Evolutionary conservation across 2,797 vertebrate species (phyloP).

Genomic region (Tinamus major): DNA sequence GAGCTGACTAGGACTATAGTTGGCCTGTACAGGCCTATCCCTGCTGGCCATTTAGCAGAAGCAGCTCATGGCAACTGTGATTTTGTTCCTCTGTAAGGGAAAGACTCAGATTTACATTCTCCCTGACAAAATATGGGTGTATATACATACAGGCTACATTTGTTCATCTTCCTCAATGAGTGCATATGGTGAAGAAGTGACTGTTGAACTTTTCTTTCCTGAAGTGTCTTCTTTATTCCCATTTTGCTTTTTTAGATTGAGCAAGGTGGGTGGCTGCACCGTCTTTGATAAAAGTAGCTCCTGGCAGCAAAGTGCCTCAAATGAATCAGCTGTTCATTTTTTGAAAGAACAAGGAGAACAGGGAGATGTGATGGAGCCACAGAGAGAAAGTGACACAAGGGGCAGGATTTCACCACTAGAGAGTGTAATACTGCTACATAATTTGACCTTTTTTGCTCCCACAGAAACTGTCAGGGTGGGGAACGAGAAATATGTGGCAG

Average conservation of each 20-base stretch:
- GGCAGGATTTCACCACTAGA: conserved; percentile 15
- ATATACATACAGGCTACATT: not conserved
- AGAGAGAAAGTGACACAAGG: not conserved
- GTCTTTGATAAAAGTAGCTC: not conserved
- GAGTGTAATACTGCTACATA: conserved; percentile 18
- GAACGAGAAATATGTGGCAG: not conserved
- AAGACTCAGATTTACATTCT: not conserved
- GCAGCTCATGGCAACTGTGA: not conserved
- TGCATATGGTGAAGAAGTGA: not conserved
- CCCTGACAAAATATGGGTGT: not conserved
- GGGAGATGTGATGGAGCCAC: not conserved
- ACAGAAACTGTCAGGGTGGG: not conserved
- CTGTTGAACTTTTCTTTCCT: not conserved
- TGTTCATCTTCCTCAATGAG: not conserved
- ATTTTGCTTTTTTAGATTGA: not conserved
- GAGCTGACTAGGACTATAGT: not conserved
- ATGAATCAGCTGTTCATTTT: not conserved
- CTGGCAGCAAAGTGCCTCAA: not conserved
- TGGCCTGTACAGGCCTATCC: not conserved
- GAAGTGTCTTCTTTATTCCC: not conserved
- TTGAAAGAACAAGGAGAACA: not conserved
- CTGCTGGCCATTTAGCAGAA: not conserved
- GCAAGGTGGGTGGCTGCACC: not conserved
- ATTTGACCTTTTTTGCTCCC: conserved; percentile 14
- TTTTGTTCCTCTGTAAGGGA: not conserved